Conservation (phyloP, 1,140 invertebrate genomes). For the Megalonaias nervosa region DNA sequence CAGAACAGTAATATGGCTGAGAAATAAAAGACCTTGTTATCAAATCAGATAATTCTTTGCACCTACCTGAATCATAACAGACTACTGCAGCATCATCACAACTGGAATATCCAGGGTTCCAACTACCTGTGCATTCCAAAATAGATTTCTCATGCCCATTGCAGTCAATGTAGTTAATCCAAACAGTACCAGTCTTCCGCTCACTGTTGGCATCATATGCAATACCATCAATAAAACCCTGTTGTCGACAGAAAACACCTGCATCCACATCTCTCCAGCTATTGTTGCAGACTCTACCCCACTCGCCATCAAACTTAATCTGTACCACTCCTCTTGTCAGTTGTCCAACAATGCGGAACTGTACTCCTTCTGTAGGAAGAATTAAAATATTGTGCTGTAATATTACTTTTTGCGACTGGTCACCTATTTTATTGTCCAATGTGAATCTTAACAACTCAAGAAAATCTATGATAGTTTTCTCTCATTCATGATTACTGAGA, state of each 20-base stretch:
- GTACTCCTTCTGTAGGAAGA: slow-evolving; percentile 28
- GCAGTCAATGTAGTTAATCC: slow-evolving; percentile 43
- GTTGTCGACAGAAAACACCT: slow-evolving; percentile 47
- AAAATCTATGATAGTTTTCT: no score
- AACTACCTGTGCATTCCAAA: slow-evolving; percentile 33
- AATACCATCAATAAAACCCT: slow-evolving; percentile 47
- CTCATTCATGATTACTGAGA: no score
- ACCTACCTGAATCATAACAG: slow-evolving; percentile 42
- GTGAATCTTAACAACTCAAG: no score
- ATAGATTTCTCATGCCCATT: slow-evolving; percentile 28
- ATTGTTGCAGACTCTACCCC: slow-evolving; percentile 50
- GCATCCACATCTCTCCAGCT: slow-evolving; percentile 43
- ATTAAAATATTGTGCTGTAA: no score
- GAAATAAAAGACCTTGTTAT: background rate
- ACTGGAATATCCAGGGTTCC: slow-evolving; percentile 23
- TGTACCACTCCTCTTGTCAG: slow-evolving; percentile 72
- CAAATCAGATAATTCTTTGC: background rate
- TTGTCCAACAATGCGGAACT: slow-evolving; percentile 25
- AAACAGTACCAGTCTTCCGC: slow-evolving; percentile 23
- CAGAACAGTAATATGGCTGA: no score
- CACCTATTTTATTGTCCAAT: no score
- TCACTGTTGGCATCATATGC: slow-evolving; percentile 6
- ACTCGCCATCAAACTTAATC: slow-evolving; percentile 49
- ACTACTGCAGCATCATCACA: slow-evolving; percentile 40
- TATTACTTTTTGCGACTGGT: background rate